Base-by-base conservation (phyloP, 2,113 vertebrate genomes). In the Pituophis catenifer region DNA sequence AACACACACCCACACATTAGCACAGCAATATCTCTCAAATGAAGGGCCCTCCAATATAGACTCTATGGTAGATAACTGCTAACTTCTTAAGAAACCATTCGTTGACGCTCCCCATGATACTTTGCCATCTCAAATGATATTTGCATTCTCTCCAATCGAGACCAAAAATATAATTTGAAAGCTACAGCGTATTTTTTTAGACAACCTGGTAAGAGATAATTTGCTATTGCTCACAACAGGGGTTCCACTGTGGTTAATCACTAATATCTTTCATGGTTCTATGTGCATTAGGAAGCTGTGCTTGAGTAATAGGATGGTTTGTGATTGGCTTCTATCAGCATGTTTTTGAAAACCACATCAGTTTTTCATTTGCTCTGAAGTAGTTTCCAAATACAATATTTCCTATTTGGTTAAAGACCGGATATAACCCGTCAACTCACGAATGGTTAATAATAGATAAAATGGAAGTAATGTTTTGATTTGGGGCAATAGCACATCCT, bases 381-480 rank as follows among this genome's bases (percentile, higher is more conserved):
- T 55, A 88, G 8, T 53, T 91, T 85, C 26, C 12, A 86, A 85
- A 90, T 59, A 70, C 38, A 90, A 52, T 90, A 85, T 44, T 44
- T 86, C 48, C 53, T 89, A 50, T 55, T n/a, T 53, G 8, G 75
- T 81, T 62, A 59, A 75, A 58, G 62, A 86, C 38, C n/a, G 53
- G 54, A 15, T 59, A 48, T 54, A 92, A 92, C 65, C 50, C 54
- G 5, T 89, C 87, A 59, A 59, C 24, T 92, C 17, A 50, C 53
- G 91, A 33, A 65, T 86, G 33, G 8, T 90, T 94, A 90, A 90
- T 89, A 91, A 89, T 86, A 89, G 48, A 62, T 86, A 91, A 93
- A 48, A 86, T 89, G 23, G 70, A 89, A 86, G 12, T 53, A 85
- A 5, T 38, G 9, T 12, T 58, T 58, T 93, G 92, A 55, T 29